Conservation (phyloP, 1,140 invertebrate genomes). For the Trichonephila inaurata region DNA sequence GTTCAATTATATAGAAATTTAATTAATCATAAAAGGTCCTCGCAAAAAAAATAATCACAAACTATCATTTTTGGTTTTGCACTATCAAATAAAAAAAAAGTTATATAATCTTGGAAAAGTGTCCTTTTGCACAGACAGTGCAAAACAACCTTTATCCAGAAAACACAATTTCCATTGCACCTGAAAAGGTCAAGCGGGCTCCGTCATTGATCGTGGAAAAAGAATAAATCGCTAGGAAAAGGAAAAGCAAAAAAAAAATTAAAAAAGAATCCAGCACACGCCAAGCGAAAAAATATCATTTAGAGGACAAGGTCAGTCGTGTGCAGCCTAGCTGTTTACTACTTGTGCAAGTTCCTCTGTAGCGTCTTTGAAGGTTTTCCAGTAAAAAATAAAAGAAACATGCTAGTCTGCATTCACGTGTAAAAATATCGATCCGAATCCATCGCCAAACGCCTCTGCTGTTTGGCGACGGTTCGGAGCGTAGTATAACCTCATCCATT, state of each 20-base stretch:
- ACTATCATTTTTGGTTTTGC: neutral
- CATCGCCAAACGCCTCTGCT: constrained; percentile 54
- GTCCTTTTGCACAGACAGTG: neutral
- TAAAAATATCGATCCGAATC: constrained; percentile 62
- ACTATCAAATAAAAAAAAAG: neutral
- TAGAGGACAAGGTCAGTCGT: constrained; percentile 75
- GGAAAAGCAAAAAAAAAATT: constrained; percentile 1
- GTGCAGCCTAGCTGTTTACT: constrained; percentile 61
- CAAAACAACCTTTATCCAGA: constrained; percentile 9
- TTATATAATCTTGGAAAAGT: neutral
- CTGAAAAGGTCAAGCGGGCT: constrained; percentile 60
- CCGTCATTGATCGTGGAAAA: constrained; percentile 54
- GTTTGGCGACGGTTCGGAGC: constrained; percentile 37
- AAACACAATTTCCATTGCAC: constrained; percentile 29
- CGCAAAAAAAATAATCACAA: no score
- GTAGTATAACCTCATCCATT: constrained; percentile 47
- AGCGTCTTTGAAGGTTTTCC: constrained; percentile 74
- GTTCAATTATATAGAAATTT: no score
- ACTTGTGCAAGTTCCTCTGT: constrained; percentile 58
- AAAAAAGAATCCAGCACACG: constrained; percentile 36
- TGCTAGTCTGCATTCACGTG: constrained; percentile 61
- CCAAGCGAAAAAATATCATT: constrained; percentile 58
- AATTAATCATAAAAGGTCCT: no score
- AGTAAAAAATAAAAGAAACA: constrained; percentile 60
- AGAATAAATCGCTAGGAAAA: neutral